phyloP scores from a whole-genome alignment of 2,797 vertebrate species.

The Phalanger gymnotis region DNA sequence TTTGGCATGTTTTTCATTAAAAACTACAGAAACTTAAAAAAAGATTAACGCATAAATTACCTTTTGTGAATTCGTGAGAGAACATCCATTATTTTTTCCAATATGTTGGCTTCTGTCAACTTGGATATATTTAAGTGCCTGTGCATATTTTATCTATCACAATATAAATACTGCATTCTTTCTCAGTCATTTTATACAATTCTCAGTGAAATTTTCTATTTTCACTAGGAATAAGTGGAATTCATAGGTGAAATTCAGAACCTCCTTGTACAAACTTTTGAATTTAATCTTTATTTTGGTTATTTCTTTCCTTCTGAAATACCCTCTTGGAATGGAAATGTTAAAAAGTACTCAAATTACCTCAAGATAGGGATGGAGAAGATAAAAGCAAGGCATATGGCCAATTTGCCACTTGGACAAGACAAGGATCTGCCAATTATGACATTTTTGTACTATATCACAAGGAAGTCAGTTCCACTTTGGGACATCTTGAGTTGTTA shows the following conservation, averaged over 20 bases:
- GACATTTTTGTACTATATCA: not conserved
- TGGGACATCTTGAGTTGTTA: not conserved
- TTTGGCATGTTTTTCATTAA: constrained; percentile 2
- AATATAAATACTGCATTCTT: not conserved
- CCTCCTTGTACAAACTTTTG: not conserved
- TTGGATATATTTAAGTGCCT: not conserved
- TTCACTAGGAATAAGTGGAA: not conserved
- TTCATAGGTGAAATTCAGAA: not conserved
- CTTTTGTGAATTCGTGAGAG: not conserved
- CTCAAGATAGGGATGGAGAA: not conserved
- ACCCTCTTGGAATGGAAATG: not conserved
- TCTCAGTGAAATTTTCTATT: not conserved
- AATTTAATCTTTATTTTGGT: not conserved
- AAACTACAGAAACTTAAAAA: not conserved
- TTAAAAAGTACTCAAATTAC: not conserved
- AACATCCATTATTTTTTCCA: not conserved
- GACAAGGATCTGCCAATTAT: not conserved
- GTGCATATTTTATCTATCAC: not conserved
- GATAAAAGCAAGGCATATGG: not conserved
- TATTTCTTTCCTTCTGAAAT: not conserved
- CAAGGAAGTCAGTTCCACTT: not conserved
- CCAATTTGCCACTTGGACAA: not conserved
- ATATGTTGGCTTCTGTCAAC: not conserved
- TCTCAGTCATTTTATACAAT: not conserved
- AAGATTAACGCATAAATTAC: not conserved